These are phyloP conservation scores for Ammodytes marinus DNA, from an alignment of 2,113 vertebrate species.

Conservation along the genomic window DNA sequence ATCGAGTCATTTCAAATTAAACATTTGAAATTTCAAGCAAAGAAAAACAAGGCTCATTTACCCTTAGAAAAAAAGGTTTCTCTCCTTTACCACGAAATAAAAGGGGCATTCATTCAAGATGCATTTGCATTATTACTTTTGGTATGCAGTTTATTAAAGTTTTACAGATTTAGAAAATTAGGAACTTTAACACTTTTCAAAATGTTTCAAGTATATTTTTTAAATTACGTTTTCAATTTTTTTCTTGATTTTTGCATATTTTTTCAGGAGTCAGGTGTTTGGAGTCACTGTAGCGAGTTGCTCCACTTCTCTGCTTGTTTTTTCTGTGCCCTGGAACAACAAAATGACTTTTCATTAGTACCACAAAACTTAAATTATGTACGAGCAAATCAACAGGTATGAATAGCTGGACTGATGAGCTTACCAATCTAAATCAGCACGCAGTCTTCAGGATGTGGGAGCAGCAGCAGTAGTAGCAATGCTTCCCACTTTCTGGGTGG, in stretches of 20 bases:
- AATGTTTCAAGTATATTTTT: constrained; percentile 73
- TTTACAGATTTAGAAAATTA: constrained; percentile 77
- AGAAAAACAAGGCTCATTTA: constrained; percentile 67
- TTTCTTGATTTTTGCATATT: constrained; percentile 54
- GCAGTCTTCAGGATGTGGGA: constrained; percentile 90
- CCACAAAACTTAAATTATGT: background rate
- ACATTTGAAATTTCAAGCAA: constrained; percentile 74
- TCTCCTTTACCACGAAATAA: constrained; percentile 68
- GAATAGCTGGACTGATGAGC: background rate
- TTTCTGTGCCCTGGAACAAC: constrained; percentile 64
- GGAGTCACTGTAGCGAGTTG: constrained; percentile 44
- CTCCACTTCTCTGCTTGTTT: constrained; percentile 31
- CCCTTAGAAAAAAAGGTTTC: constrained; percentile 64
- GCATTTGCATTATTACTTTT: constrained; percentile 60
- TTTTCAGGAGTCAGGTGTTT: constrained; percentile 52
- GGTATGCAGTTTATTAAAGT: constrained; percentile 67
- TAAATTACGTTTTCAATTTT: constrained; percentile 54
- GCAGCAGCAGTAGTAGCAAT: constrained; percentile 89
- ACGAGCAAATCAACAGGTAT: background rate
- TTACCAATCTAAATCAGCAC: constrained; percentile 35
- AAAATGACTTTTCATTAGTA: constrained; percentile 43
- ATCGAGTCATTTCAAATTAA: constrained; percentile 76
- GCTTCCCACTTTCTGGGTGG: constrained; percentile 94
- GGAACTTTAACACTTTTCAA: constrained; percentile 71
- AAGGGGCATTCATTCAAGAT: constrained; percentile 51